Evolutionary conservation across 2,888 invertebrate species (phyloP), one percentile per base, ranked within the genome.

Genomic region (Aporophyla nigra): DNA sequence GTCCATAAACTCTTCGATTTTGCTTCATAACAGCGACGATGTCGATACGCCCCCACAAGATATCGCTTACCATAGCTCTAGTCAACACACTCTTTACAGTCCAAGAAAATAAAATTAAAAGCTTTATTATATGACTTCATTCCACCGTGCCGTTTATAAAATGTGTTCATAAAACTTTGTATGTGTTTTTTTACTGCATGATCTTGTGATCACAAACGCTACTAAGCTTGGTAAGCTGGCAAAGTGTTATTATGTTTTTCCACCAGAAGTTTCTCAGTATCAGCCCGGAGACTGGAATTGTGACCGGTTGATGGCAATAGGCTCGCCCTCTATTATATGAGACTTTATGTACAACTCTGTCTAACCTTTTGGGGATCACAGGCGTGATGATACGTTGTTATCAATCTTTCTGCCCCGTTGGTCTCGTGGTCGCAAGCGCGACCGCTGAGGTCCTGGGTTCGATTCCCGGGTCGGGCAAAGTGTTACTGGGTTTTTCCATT

Each of bases 31-130:
- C 65, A 80, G 54, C 43, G 40, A 53, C 74, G 79, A 56, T 83
- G 69, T 80, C 71, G 75, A 78, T 80, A 86, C 87, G 84, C 87
- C 86, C 77, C 77, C 65, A 61, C 72, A 65, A 70, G 54, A 65
- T 65, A 80, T 78, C 76, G 67, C 62, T 74, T 69, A 77, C 74
- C 69, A 74, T 82, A 86, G 78, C 74, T 77, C 82, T 78, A 83
- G 87, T 83, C 84, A 86, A 86, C 72, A 86, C 62, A 76, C 87
- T 78, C 80, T 86, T 85, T 71, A 86, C 68, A 62, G 76, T 33
- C 53, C n/a, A 65, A 76, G 78, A 71, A 86, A 82, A 87, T 78
- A 80, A 67, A 66, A 78, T 68, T 59, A 71, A 74, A 85, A 70
- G 49, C 67, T 83, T 73, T 43, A 9, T 43, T 12, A 1, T 46